phyloP scores from a whole-genome alignment of 2,113 vertebrate genomes.

The Azemiops feae region DNA sequence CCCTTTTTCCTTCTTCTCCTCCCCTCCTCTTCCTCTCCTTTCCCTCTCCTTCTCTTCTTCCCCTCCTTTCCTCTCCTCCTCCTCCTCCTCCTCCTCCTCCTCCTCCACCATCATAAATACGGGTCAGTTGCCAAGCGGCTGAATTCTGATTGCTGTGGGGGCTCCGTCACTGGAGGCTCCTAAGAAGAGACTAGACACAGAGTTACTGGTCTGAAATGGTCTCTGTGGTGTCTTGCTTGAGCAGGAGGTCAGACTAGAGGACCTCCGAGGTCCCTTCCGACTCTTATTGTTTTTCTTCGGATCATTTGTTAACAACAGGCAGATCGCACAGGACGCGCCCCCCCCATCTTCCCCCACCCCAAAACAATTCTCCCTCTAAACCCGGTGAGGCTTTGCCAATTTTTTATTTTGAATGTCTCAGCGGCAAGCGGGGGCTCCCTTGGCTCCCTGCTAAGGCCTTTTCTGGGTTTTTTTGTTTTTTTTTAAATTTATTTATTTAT shows the following conservation, averaged over 20 bases:
- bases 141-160: no score
- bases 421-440: background rate
- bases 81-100: no score
- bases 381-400: background rate
- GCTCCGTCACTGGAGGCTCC: background rate
- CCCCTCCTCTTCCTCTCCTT: no score
- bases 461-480: background rate
- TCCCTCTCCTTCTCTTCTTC: no score
- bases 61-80: no score
- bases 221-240: background rate
- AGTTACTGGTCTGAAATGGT: no score
- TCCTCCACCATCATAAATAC: no score
- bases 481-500: background rate
- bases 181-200: no score
- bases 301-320: background rate
- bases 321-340: background rate
- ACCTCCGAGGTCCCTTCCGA: background rate
- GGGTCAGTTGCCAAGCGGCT: no score
- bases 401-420: background rate
- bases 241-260: no score
- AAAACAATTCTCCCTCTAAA: background rate
- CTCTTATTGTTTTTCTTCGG: background rate
- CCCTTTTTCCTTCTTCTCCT: no score
- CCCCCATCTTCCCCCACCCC: background rate
- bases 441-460: background rate